Base-by-base conservation (phyloP, 2,797 vertebrate genomes). In the Hirundo rustica region DNA sequence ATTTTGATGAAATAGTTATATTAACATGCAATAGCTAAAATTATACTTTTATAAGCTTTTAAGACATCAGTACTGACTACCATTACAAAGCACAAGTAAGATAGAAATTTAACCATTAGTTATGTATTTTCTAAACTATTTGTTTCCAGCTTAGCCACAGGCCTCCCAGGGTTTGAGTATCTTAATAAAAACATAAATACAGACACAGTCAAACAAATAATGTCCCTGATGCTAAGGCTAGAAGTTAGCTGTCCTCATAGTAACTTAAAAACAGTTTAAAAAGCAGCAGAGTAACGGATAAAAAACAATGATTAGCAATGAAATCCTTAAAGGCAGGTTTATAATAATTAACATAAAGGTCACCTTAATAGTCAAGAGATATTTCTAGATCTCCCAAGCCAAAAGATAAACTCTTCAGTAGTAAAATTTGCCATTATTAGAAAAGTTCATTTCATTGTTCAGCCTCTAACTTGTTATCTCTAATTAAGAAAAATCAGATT, bases 241-340 rank as follows among this genome's bases (percentile, higher is more conserved):
- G 93, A 96, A 92, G 14, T 72, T 92, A 83, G 78, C 75, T 95
- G 67, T 82, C 78, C 74, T 94, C 80, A 60, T 5, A 95, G 82
- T 44, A 97, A 96, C 89, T 86, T 89, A 94, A 96, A 84, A 97
- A 61, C 60, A 94, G 81, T 92, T 94, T 91, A 60, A 93, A 94
- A 96, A 96, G 77, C 62, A 92, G 90, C 3, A 40, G 23, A 67
- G 12, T 42, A 94, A 89, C 66, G 50, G 92, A 93, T 27, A 94
- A 83, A 96, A 94, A 88, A 25, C 65, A 95, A 94, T 62, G 16
- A 78, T 87, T 79, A 86, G 62, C 73, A 93, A 95, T 92, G 73
- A 96, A 79, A 94, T 70, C 57, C 87, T 96, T 97, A 95, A 97
- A 96, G 88, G 77, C 85, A 94, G 71, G 78, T 89, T 94, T 44